Base-by-base conservation (phyloP, 2,888 invertebrate species). In the Euzophera pinguis region DNA sequence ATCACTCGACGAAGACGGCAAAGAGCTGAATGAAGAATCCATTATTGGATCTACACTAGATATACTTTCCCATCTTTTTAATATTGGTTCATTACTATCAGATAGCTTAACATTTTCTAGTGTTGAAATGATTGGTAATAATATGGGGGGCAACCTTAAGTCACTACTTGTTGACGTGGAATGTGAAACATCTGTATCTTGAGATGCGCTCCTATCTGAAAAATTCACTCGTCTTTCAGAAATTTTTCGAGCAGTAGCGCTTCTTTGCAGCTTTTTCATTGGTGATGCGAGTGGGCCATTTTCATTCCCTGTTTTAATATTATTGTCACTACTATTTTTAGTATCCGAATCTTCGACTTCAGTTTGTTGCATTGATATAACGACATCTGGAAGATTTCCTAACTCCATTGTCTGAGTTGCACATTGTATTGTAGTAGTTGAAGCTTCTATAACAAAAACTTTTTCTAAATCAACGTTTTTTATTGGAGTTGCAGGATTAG, bases 31-130 rank as follows among this genome's bases (percentile, higher is more conserved):
- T 34, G 93, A 93, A 39, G 93, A 94, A 79, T 95, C 94, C 22
- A 94, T 88, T 60, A 94, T 92, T 12, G 94, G 94, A 49, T 94
- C 94, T 14, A 94, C 90, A 67, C 95, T 95, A 0, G 94, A 94
- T 38, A 93, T 90, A 67, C 94, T 94, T 61, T 92, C 92, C 83
- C 92, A 92, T 50, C 90, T 77, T 69, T 88, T 90, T 13, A 91
- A 59, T 50, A 87, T 69, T n/a, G 85, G 82, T 55, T 90, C 90
- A 1, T 72, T 67, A 8, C 79, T 67, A 55, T 89, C 87, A 10
- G 81, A 62, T 32, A 91, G 69, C 59, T 84, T 89, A 1, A 90
- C 88, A 53, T 86, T 90, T 75, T 92, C 92, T 64, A 94, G 78
- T 57, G 92, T 93, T 60, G 93, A 92, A 58, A 94, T 92, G 53